Evolutionary conservation across 2,797 vertebrate genomes (phyloP).

Genomic region (Steatocranus sp.): DNA sequence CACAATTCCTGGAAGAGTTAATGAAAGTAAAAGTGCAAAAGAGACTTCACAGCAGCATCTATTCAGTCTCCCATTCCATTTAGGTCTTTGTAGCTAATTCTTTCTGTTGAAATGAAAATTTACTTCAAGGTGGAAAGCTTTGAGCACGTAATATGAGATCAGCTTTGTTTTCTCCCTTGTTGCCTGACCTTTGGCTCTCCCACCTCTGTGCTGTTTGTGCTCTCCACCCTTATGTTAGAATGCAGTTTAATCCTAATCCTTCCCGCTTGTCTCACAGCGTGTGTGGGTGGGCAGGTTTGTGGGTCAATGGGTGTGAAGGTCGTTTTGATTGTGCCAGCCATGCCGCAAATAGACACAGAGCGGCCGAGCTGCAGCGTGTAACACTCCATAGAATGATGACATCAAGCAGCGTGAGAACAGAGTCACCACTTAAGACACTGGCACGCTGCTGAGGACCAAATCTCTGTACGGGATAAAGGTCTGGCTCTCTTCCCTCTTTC

Average conservation of each 20-base stretch:
- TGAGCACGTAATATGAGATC: neutral
- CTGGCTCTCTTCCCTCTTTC: constrained; percentile 21
- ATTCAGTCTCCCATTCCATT: neutral
- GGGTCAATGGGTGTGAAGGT: constrained; percentile 32
- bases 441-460: neutral
- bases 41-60: neutral
- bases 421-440: neutral
- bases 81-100: neutral
- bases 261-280: neutral
- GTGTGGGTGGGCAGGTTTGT: constrained; percentile 11
- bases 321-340: constrained; percentile 12
- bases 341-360: constrained; percentile 29
- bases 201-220: neutral
- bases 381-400: constrained; percentile 9
- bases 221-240: neutral
- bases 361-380: neutral
- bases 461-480: neutral
- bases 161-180: neutral
- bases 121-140: neutral
- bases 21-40: neutral
- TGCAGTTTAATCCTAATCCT: neutral
- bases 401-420: neutral
- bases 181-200: constrained; percentile 2
- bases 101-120: neutral
- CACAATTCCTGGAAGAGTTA: neutral